A percentile compares a stretch with the other conserved stretches of the same genome.
These are phyloP conservation scores for Artibeus lituratus DNA, from an alignment of 2,797 vertebrate species.

Conservation along the genomic window DNA sequence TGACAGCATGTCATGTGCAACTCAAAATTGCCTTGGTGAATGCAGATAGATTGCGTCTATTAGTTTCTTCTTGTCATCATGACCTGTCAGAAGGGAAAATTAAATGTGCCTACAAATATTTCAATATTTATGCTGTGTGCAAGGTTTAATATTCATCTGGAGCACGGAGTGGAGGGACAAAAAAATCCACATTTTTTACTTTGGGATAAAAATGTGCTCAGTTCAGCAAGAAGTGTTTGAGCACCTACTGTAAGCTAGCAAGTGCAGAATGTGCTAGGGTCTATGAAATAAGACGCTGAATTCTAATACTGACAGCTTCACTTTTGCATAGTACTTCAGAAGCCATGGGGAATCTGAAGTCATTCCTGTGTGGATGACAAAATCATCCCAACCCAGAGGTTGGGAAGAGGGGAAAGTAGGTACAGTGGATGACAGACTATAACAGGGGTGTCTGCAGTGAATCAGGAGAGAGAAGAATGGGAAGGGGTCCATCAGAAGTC, in stretches of 20 bases:
- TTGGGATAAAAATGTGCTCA: neutral
- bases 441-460: neutral
- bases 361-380: neutral
- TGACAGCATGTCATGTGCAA: slow-evolving; percentile 64
- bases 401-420: neutral
- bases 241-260: neutral
- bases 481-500: neutral
- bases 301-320: neutral
- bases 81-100: slow-evolving; percentile 70
- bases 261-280: neutral
- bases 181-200: slow-evolving; percentile 16
- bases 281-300: neutral
- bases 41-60: slow-evolving; percentile 67
- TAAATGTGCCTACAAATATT: slow-evolving; percentile 69
- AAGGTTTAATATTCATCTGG: slow-evolving; percentile 59
- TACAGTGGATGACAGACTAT: neutral
- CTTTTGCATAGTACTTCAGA: neutral
- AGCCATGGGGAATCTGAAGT: neutral
- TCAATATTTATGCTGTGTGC: slow-evolving; percentile 58
- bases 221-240: slow-evolving; percentile 11
- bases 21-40: slow-evolving; percentile 56
- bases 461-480: neutral
- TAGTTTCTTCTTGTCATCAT: slow-evolving; percentile 62
- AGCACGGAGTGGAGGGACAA: neutral
- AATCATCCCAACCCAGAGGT: neutral